Base-by-base conservation (phyloP, 2,888 invertebrate genomes). In the Epinotia nisella region DNA sequence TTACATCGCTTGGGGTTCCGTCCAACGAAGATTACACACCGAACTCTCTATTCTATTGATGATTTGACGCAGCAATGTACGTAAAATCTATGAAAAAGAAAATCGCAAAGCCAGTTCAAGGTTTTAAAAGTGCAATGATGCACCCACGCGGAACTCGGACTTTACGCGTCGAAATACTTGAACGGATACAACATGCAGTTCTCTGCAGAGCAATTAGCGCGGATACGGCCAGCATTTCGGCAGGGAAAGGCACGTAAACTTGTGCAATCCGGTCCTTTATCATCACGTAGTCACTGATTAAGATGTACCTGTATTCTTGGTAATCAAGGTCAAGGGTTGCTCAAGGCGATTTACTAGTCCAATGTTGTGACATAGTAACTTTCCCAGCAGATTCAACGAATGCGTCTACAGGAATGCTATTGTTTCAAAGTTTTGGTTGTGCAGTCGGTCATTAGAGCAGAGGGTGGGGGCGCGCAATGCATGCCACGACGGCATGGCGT, bases 101-200 rank as follows among this genome's bases (percentile, higher is more conserved):
- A 10, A 35, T 21, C 3, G 19, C 11, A 15, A 21, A 41, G 29
- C 51, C 10, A 24, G 41, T 49, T 21, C 15, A 75, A 75, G 70
- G 70, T 75, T 73, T 77, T 74, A 79, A 76, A 80, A 80, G 78
- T 82, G 85, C 85, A 86, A 75, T 81, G 81, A 80, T 80, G 84
- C 83, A 80, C 87, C 87, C 85, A 87, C 87, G 84, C 85, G 87
- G 83, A 80, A 81, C 78, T 77, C 73, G 62, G 67, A 82, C 79
- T 80, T 79, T 80, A 81, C 79, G 78, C 81, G 80, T 76, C 79
- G 78, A 77, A 80, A 82, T 82, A 82, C 82, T 72, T 62, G 67
- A 80, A 79, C 78, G 79, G 80, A 76, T 74, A 77, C 80, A 76
- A 77, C 80, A 76, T 79, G 77, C 76, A 79, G 77, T 75, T 74